Evolutionary conservation across 2,797 vertebrate genomes (phyloP).

Genomic region (Ispidina lecontei): DNA sequence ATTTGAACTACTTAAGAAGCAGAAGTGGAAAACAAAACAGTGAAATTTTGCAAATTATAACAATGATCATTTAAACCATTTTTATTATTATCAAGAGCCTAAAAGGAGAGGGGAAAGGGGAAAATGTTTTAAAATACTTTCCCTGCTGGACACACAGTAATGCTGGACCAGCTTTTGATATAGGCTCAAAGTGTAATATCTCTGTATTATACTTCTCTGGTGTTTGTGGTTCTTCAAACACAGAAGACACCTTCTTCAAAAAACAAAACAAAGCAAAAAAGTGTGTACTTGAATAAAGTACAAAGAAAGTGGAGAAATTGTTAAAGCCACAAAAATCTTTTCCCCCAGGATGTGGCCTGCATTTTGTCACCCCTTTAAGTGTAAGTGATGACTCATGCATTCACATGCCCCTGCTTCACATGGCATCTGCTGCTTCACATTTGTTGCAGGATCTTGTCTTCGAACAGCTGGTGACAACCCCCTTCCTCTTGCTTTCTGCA

Average conservation of each 20-base stretch:
- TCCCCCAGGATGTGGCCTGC: background rate
- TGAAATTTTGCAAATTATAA: background rate
- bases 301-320: background rate
- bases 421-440: conserved; percentile 45
- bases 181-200: background rate
- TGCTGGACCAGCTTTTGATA: background rate
- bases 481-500: conserved; percentile 53
- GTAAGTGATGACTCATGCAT: conserved; percentile 27
- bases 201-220: background rate
- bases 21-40: background rate
- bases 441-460: conserved; percentile 52
- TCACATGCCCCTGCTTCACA: conserved; percentile 17
- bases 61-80: background rate
- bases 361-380: background rate
- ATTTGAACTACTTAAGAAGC: background rate
- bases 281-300: background rate
- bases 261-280: no score
- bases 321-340: background rate
- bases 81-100: background rate
- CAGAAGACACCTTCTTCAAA: background rate
- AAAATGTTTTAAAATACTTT: background rate
- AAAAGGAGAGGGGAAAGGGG: background rate
- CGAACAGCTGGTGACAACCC: conserved; percentile 60
- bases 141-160: background rate
- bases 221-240: background rate